Evolutionary conservation across 2,113 vertebrate genomes (phyloP), one percentile per base, ranked within the genome.

Genomic region (Origma solitaria): DNA sequence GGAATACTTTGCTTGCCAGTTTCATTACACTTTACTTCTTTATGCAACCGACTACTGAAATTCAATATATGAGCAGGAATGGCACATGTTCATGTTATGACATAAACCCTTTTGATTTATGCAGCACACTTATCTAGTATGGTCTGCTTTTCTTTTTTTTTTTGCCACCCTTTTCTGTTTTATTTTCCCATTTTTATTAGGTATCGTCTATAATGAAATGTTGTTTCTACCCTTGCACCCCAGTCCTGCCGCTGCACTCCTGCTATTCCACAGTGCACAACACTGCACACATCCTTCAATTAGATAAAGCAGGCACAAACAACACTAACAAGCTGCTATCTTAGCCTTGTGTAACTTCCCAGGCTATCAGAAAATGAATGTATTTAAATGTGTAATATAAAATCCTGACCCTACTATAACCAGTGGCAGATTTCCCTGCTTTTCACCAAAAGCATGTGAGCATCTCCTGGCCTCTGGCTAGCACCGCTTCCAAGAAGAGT

Each of bases 11-110:
- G 92, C 97, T 97, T 97, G 95, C 97, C 97, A 97, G 97, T 98
- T 98, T 98, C 97, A 98, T 97, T 98, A 98, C 97, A 97, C 90
- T 97, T 98, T 92, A 97, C 96, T 98, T 97, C 97, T 98, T 98
- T 98, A 98, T 98, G 96, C 97, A 98, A 97, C 95, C 94, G 92
- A 97, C 97, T 97, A 97, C 97, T 97, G 98, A 98, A 98, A 98
- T 97, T 97, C 97, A 98, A 96, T 98, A 97, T 97, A 97, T 33
- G 88, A 97, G 97, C 94, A 96, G 92, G 94, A 96, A 96, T 91
- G 90, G 95, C 95, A 97, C 96, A 97, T 96, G 97, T 88, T 98
- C 96, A 33, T 97, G 96, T 97, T 97, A 97, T 96, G 96, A 98
- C 97, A 98, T 62, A 98, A 97, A 97, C 83, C 92, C 88, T 95